Conservation (phyloP, 2,888 invertebrate species). For the Tipula vernalis region DNA sequence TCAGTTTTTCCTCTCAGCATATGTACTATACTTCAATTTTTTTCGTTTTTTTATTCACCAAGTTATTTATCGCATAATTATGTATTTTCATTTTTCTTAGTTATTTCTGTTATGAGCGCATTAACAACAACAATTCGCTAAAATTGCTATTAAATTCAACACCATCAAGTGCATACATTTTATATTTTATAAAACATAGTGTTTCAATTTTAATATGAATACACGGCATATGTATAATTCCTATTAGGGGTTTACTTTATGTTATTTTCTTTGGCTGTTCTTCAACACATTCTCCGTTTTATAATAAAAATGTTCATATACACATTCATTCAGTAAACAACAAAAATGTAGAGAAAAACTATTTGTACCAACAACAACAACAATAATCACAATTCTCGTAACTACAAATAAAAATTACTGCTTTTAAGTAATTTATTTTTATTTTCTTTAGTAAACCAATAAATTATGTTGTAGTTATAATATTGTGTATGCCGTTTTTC, state of each 20-base stretch:
- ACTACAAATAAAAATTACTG: not conserved
- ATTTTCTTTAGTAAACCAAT: not conserved
- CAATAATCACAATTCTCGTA: not conserved
- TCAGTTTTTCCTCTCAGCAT: not conserved
- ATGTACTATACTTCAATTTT: not conserved
- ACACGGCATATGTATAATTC: not conserved
- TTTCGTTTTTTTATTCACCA: not conserved
- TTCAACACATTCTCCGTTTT: not conserved
- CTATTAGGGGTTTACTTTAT: not conserved
- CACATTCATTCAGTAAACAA: not conserved
- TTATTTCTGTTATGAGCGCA: not conserved
- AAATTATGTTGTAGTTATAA: not conserved
- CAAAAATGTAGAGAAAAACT: not conserved
- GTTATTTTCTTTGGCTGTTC: not conserved
- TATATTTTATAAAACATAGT: not conserved
- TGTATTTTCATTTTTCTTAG: not conserved
- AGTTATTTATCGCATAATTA: not conserved
- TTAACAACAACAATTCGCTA: not conserved
- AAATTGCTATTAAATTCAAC: not conserved
- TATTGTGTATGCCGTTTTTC: not conserved
- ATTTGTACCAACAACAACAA: not conserved
- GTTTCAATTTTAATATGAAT: not conserved
- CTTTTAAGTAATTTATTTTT: conserved; percentile 4
- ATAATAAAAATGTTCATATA: not conserved
- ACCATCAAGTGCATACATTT: not conserved